These are phyloP conservation scores for Typhlomys cinereus DNA, from an alignment of 2,113 vertebrate genomes.

Conservation along the genomic window DNA sequence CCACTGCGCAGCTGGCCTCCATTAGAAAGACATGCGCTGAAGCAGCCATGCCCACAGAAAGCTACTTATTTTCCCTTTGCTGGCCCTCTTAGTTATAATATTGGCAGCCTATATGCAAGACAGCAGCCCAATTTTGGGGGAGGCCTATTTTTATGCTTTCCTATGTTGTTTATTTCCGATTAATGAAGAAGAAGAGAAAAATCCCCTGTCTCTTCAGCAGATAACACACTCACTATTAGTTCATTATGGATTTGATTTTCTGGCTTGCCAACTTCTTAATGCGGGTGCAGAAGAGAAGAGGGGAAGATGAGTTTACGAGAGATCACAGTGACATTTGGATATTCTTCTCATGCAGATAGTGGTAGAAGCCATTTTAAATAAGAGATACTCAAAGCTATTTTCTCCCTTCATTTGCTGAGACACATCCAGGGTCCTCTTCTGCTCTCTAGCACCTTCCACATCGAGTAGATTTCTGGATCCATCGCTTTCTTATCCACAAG, in stretches of 20 bases:
- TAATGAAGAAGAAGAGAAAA: constrained; percentile 55
- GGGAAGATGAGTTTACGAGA: constrained; percentile 64
- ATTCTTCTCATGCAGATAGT: constrained; percentile 67
- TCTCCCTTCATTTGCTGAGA: constrained; percentile 56
- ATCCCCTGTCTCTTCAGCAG: constrained; percentile 1
- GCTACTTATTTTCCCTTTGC: background rate
- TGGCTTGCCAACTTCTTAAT: constrained; percentile 69
- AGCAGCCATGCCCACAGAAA: background rate
- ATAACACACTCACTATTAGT: constrained; percentile 40
- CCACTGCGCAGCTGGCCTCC: background rate
- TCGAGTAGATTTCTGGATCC: constrained; percentile 37
- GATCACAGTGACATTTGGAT: constrained; percentile 60
- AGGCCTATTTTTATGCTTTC: constrained; percentile 58
- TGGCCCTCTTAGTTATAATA: background rate
- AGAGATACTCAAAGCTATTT: constrained; percentile 54
- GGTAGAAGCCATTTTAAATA: constrained; percentile 60
- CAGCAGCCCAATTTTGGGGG: constrained; percentile 3
- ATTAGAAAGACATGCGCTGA: background rate
- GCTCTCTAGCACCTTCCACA: background rate
- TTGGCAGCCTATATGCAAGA: background rate
- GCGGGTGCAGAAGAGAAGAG: constrained; percentile 56
- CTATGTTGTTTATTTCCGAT: constrained; percentile 31
- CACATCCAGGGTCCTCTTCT: constrained; percentile 33
- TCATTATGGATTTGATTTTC: constrained; percentile 69
- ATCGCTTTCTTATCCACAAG: background rate